Conservation (phyloP, 1,140 invertebrate species). For the Rhizoglyphus robini region DNA sequence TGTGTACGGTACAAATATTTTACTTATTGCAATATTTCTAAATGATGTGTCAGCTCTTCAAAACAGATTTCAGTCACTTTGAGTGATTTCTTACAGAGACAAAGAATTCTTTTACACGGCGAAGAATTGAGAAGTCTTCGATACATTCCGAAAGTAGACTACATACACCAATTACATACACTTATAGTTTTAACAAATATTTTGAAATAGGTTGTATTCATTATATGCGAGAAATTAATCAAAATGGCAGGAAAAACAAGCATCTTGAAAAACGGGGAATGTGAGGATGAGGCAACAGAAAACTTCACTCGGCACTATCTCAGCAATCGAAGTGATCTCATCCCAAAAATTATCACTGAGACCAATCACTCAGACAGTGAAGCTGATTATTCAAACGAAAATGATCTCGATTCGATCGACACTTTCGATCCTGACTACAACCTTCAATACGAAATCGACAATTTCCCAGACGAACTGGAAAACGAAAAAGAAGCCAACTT, state of each 20-base stretch:
- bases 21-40: slow-evolving; percentile 35
- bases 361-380: not conserved
- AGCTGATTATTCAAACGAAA: not conserved
- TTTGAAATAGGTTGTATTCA: slow-evolving; percentile 21
- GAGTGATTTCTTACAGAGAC: slow-evolving; percentile 53
- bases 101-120: slow-evolving; percentile 59
- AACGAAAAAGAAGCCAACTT: not conserved
- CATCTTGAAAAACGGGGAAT: not conserved
- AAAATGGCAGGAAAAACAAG: slow-evolving; percentile 11
- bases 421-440: not conserved
- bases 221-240: slow-evolving; percentile 27
- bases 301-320: not conserved
- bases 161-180: slow-evolving; percentile 41
- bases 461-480: not conserved
- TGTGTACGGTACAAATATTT: slow-evolving; percentile 22
- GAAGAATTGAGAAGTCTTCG: slow-evolving; percentile 59
- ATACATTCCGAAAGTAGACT: slow-evolving; percentile 61
- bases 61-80: slow-evolving; percentile 41
- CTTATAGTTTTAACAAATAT: slow-evolving; percentile 7
- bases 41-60: slow-evolving; percentile 30
- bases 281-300: not conserved
- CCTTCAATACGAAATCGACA: slow-evolving; percentile 1
- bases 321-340: not conserved
- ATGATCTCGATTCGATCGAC: not conserved
- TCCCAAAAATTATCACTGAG: not conserved